phyloP scores from a whole-genome alignment of 2,888 invertebrate genomes.

The Monoplex corrugatus region DNA sequence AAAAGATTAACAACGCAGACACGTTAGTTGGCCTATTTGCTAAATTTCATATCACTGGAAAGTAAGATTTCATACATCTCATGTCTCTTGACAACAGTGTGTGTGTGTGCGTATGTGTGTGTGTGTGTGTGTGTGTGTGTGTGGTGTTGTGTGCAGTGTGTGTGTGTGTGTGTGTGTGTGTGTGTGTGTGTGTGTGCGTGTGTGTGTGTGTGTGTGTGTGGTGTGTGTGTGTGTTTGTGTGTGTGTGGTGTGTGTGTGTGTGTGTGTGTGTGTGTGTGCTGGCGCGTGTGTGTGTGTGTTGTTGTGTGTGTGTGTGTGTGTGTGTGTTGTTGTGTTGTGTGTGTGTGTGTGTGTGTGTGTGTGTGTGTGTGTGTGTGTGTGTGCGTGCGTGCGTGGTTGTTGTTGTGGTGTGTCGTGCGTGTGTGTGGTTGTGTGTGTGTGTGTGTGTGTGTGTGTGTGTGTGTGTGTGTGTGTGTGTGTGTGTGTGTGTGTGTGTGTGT shows the following conservation, averaged over 20 bases:
- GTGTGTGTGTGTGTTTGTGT: neutral
- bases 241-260: neutral
- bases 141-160: neutral
- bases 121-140: neutral
- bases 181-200: neutral
- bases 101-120: neutral
- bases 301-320: no score
- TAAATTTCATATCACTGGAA: no score
- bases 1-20: no score
- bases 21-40: no score
- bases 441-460: constrained; percentile 25
- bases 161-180: neutral
- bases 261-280: constrained; percentile 5
- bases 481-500: constrained; percentile 4
- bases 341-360: constrained; percentile 31
- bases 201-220: neutral
- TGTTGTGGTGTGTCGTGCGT: neutral
- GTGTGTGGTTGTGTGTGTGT: constrained; percentile 29
- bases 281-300: no score
- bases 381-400: neutral
- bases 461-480: constrained; percentile 25
- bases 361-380: constrained; percentile 5
- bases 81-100: no score
- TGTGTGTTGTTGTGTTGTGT: neutral
- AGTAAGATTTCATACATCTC: no score